Conservation (phyloP, 1,140 invertebrate species). For the Neodiprion fabricii region DNA sequence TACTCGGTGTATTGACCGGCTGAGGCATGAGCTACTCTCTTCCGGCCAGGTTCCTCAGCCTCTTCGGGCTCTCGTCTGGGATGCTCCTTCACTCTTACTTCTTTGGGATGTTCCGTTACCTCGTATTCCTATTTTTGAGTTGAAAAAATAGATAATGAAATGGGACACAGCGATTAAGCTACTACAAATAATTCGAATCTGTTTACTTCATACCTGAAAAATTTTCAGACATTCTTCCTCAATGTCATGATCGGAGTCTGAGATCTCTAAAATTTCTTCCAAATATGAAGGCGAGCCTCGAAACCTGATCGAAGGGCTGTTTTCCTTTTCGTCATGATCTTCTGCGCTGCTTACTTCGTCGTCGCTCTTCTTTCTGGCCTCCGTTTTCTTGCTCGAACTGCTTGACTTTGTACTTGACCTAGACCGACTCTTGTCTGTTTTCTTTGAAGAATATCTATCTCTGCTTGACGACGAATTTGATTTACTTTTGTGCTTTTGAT, state of each 20-base stretch:
- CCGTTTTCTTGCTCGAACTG: constrained; percentile 33
- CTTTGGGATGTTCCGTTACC: constrained; percentile 48
- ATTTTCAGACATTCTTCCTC: constrained; percentile 77
- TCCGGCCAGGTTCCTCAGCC: constrained; percentile 46
- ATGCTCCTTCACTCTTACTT: constrained; percentile 29
- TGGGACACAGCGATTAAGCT: not conserved
- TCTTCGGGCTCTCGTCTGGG: constrained; percentile 42
- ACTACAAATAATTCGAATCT: constrained; percentile 9
- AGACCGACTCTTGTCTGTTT: constrained; percentile 31
- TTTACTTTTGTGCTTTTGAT: constrained; percentile 38
- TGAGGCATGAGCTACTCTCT: constrained; percentile 55
- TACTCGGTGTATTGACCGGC: constrained; percentile 37
- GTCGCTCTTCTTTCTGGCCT: constrained; percentile 36
- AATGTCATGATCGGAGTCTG: constrained; percentile 66
- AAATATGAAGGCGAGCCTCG: constrained; percentile 30
- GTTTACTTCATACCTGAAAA: constrained; percentile 65
- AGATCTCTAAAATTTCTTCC: constrained; percentile 45
- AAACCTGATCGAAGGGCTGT: constrained; percentile 22
- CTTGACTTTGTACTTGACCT: constrained; percentile 37
- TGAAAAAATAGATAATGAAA: constrained; percentile 14
- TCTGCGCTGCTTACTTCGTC: constrained; percentile 33
- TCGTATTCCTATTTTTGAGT: constrained; percentile 50
- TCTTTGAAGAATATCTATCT: constrained; percentile 35
- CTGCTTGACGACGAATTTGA: constrained; percentile 36
- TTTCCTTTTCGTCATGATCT: constrained; percentile 34